Base-by-base conservation (phyloP, 2,888 invertebrate genomes). In the Leucozona laternaria region DNA sequence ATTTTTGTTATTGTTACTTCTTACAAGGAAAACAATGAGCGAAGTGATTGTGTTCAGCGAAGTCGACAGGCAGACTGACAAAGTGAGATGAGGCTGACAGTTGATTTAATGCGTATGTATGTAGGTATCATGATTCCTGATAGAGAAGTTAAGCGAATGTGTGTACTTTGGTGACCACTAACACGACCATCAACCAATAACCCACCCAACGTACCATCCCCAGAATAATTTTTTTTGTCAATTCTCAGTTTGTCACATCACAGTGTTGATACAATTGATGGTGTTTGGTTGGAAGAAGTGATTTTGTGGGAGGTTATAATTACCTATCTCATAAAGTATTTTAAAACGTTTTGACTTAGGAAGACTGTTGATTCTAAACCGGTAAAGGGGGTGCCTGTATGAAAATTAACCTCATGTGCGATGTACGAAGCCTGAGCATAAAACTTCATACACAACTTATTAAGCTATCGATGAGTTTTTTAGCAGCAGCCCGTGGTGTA, bases 11-110 rank as follows among this genome's bases (percentile, higher is more conserved):
- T 78, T 88, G 77, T 81, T 83, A 88, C 84, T 88, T 88, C 89
- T 90, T 90, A n/a, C n/a, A 90, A 90, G 89, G 90, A 91, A 91
- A 91, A 91, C 91, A 91, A 91, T 91, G 90, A 90, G 89, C 81
- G 88, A 86, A 89, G 89, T 91, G 91, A 91, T 92, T 91, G 91
- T 90, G 89, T 91, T 78, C 86, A 82, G 64, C 17, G 78, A 79
- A 78, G 78, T 77, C 72, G 82, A 81, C 78, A 8, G 82, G 45
- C 78, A 79, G 79, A 79, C 72, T 79, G 75, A 70, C 77, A 70
- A 70, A 78, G 70, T 70, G 62, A 78, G 40, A 66, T 82, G 58
- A 68, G 50, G 37, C 66, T 86, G 86, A 86, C 86, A 86, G 78
- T 78, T 79, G 86, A 86, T 82, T 82, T 82, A 71, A 86, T 86